phyloP scores from a whole-genome alignment of 2,113 vertebrate genomes.

The Orientallactaga bullata region DNA sequence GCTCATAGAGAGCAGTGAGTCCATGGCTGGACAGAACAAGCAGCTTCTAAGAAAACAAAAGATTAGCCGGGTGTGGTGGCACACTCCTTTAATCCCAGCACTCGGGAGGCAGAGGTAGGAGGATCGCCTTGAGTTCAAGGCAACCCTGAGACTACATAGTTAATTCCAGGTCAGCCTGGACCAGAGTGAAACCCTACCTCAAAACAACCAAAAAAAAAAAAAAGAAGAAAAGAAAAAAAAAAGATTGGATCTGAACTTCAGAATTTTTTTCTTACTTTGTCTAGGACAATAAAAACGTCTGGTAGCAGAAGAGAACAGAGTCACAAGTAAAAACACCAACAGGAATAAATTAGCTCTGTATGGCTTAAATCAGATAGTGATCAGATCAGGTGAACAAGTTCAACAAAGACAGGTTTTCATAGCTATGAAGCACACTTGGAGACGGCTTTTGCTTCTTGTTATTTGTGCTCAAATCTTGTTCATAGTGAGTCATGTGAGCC shows the following conservation, averaged over 20 bases:
- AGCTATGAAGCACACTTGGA: not conserved
- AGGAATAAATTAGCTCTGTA: constrained; percentile 21
- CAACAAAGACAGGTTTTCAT: constrained; percentile 33
- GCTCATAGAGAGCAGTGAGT: not conserved
- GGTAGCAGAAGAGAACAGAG: constrained; percentile 32
- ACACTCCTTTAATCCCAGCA: too few species aligned
- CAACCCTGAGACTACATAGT: too few species aligned
- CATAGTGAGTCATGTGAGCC: constrained; percentile 11
- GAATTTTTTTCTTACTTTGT: constrained; percentile 5
- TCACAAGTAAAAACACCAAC: constrained; percentile 63
- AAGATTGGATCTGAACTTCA: not conserved
- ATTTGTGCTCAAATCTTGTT: constrained; percentile 46
- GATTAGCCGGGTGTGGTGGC: too few species aligned
- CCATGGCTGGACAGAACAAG: not conserved
- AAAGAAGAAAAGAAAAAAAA: too few species aligned
- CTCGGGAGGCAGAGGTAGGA: too few species aligned
- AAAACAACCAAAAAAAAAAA: too few species aligned
- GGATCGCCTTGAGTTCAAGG: too few species aligned
- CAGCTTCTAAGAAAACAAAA: constrained; percentile 32
- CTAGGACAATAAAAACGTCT: constrained; percentile 13
- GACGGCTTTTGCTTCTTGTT: constrained; percentile 42
- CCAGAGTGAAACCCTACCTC: too few species aligned
- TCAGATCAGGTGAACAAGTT: not conserved
- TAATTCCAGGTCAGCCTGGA: too few species aligned
- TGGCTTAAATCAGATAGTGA: not conserved